Conservation (phyloP, 2,113 vertebrate species). For the Caracal caracal region DNA sequence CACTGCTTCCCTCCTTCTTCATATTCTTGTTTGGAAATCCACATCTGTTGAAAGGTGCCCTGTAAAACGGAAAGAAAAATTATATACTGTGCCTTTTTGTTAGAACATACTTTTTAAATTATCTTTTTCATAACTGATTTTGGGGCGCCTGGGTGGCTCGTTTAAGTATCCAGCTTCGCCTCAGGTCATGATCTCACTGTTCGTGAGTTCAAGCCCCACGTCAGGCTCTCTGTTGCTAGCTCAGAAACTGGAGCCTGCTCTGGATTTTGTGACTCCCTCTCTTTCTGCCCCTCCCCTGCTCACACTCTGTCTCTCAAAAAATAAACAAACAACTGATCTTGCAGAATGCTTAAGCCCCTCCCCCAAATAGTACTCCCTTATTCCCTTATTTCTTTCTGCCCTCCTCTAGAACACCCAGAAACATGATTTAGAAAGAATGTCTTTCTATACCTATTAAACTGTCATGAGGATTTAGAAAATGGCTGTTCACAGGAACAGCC, state of each 20-base stretch:
- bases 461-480: not conserved
- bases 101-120: not conserved
- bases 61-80: constrained; percentile 76
- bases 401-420: not conserved
- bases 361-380: not conserved
- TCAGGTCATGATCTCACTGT: no score
- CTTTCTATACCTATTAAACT: not conserved
- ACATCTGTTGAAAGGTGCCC: constrained; percentile 99
- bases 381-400: not conserved
- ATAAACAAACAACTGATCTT: no score
- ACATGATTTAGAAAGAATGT: not conserved
- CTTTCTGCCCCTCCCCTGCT: no score
- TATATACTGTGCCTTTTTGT: not conserved
- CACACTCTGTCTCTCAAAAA: no score
- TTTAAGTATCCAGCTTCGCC: no score
- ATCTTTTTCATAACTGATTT: constrained; percentile 18
- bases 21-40: constrained; percentile 99
- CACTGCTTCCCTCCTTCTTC: constrained; percentile 99
- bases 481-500: no score
- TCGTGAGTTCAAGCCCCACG: no score
- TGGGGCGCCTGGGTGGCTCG: no score
- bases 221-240: no score
- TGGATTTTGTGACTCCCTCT: no score
- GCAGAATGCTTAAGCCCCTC: not conserved
- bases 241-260: no score